Conservation (phyloP, 1,140 invertebrate genomes). For the Aleiodes sp. region DNA sequence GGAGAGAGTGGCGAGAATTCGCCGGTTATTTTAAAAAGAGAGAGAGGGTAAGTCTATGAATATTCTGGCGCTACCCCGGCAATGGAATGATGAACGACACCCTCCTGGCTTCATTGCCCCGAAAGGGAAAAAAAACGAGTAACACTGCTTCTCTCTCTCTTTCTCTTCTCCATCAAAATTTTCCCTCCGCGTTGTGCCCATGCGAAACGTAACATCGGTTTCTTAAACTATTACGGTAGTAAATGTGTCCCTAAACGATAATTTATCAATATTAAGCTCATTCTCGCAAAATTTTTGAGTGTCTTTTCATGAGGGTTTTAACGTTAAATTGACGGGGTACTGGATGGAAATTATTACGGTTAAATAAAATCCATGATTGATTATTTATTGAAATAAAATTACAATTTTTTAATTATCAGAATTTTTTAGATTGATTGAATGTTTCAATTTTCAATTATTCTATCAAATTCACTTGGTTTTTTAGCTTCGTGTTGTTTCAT, state of each 20-base stretch:
- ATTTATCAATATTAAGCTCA: constrained; percentile 61
- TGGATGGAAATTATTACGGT: not conserved
- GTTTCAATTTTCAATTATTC: too few relatives aligned
- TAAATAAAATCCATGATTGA: not conserved
- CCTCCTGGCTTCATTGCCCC: constrained; percentile 32
- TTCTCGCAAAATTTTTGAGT: constrained; percentile 33
- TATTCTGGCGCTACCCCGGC: constrained; percentile 53
- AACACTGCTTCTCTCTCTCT: constrained; percentile 44
- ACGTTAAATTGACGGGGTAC: not conserved
- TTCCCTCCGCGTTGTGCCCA: constrained; percentile 33
- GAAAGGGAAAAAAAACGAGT: not conserved
- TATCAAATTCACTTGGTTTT: too few relatives aligned
- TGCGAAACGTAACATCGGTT: constrained; percentile 59
- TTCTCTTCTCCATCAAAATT: constrained; percentile 37
- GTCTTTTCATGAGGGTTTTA: constrained; percentile 4
- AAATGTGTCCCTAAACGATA: constrained; percentile 27
- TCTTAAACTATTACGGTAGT: constrained; percentile 55
- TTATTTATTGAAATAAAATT: too few relatives aligned
- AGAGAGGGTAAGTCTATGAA: constrained; percentile 55
- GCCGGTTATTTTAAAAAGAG: constrained; percentile 24
- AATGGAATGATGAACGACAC: constrained; percentile 60
- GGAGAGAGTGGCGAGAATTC: not conserved
- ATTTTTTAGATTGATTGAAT: too few relatives aligned
- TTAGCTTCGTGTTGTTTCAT: too few relatives aligned
- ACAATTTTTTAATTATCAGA: too few relatives aligned